phyloP scores from a whole-genome alignment of 1,140 invertebrate genomes.

The Chymomyza costata region DNA sequence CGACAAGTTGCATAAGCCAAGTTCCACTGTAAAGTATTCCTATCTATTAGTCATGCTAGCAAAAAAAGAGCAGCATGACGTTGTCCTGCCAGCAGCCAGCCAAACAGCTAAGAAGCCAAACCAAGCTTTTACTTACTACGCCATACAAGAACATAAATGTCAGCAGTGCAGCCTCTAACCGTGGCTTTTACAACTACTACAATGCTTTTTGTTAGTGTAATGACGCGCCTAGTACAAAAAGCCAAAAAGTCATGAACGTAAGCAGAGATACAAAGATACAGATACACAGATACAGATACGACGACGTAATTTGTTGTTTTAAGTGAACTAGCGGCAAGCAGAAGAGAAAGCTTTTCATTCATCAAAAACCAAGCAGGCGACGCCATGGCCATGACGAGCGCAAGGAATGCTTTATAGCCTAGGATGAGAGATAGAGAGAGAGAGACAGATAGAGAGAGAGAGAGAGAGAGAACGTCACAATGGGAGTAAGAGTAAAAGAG shows the following conservation, averaged over 20 bases:
- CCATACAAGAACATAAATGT: not conserved
- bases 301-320: too few species aligned
- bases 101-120: conserved; percentile 8
- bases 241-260: conserved; percentile 18
- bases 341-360: conserved; percentile 69
- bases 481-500: conserved; percentile 33
- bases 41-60: conserved; percentile 65
- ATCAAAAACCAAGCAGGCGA: conserved; percentile 58
- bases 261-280: too few species aligned
- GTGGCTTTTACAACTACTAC: conserved; percentile 35
- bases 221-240: not conserved
- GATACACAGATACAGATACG: too few species aligned
- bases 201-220: not conserved
- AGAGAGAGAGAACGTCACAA: too few species aligned
- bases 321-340: conserved; percentile 46
- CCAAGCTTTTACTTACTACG: conserved; percentile 13
- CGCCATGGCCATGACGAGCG: too few species aligned
- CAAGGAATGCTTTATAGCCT: conserved; percentile 5
- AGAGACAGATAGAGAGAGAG: conserved; percentile 2
- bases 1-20: conserved; percentile 67
- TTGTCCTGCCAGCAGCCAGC: conserved; percentile 4
- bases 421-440: not conserved
- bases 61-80: conserved; percentile 70
- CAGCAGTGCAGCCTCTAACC: too few species aligned
- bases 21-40: too few species aligned